These are phyloP conservation scores for Sclerurus mexicanus DNA, from an alignment of 2,113 vertebrate species.

Conservation along the genomic window DNA sequence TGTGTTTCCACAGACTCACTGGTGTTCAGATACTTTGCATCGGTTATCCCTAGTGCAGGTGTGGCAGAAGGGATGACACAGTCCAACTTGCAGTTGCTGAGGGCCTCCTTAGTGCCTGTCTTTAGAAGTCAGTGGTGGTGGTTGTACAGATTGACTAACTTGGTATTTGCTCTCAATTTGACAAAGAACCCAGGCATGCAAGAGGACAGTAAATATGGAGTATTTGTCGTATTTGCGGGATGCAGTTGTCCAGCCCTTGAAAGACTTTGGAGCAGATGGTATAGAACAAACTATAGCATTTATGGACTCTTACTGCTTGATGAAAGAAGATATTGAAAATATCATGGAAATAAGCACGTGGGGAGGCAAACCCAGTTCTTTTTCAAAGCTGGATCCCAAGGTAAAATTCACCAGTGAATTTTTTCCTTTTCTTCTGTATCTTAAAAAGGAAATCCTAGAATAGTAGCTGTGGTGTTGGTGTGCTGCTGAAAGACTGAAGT, in stretches of 20 bases:
- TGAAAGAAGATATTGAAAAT: conserved; percentile 93
- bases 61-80: background rate
- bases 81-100: background rate
- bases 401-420: conserved; percentile 53
- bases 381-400: conserved; percentile 93
- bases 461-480: background rate
- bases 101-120: background rate
- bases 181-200: conserved; percentile 85
- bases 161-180: background rate
- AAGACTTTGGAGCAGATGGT: conserved; percentile 80
- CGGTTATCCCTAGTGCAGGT: background rate
- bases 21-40: accelerated
- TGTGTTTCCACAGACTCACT: background rate
- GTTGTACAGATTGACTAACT: background rate
- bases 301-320: conserved; percentile 90
- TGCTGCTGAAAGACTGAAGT: background rate
- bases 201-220: conserved; percentile 88
- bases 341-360: conserved; percentile 92
- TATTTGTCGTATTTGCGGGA: conserved; percentile 85
- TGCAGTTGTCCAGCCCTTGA: conserved; percentile 83
- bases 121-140: background rate
- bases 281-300: conserved; percentile 79
- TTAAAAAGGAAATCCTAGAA: background rate
- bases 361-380: conserved; percentile 87
- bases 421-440: accelerated